Evolutionary conservation across 2,888 invertebrate species (phyloP).

Genomic region (Lingula anatina): DNA sequence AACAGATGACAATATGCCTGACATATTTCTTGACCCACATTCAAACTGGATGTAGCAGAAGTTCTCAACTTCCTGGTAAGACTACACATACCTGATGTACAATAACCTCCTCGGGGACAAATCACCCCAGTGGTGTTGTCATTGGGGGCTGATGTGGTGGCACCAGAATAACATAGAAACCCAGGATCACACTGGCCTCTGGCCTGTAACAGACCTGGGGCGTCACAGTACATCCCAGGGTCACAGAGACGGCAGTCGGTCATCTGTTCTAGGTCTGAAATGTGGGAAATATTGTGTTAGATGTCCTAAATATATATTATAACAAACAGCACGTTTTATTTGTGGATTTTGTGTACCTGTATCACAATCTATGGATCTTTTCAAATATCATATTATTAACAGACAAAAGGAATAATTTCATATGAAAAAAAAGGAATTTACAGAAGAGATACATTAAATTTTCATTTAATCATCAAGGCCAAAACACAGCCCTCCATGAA

Average conservation of each 20-base stretch:
- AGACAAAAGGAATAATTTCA: too few species aligned
- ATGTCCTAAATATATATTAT: not conserved
- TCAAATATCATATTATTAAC: too few species aligned
- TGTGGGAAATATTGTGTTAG: too few species aligned
- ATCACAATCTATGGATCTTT: too few species aligned
- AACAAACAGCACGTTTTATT: too few species aligned
- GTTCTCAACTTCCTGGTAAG: too few species aligned
- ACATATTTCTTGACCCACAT: too few species aligned
- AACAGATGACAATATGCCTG: too few species aligned
- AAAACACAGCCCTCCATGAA: too few species aligned
- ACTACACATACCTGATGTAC: constrained; percentile 29
- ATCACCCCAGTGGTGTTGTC: constrained; percentile 39
- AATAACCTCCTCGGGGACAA: constrained; percentile 45
- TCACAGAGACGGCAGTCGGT: constrained; percentile 37
- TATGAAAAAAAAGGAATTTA: not conserved
- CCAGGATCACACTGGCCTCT: constrained; percentile 45
- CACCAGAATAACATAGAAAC: constrained; percentile 39
- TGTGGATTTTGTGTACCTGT: too few species aligned
- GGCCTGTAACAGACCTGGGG: constrained; percentile 38
- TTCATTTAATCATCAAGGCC: not conserved
- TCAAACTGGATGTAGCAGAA: too few species aligned
- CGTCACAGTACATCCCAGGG: constrained; percentile 43
- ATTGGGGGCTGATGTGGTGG: constrained; percentile 35
- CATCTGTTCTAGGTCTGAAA: constrained; percentile 26
- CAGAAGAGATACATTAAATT: not conserved